Base-by-base conservation (phyloP, 2,113 vertebrate species). In the Speoplatyrhinus poulsoni region DNA sequence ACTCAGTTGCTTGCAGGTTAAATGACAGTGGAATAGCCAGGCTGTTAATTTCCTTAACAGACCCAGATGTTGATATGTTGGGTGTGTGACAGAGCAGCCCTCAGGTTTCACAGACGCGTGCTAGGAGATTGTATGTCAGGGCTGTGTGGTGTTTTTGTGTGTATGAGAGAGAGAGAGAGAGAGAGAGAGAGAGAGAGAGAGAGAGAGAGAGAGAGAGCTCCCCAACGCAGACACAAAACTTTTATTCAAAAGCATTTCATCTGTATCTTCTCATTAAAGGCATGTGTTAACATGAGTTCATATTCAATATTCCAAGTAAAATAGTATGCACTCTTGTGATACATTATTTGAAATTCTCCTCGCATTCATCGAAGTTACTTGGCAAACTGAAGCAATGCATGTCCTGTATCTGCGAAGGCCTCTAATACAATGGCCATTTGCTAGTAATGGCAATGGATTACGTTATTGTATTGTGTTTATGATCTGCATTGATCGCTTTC, bases 31-130 rank as follows among this genome's bases (percentile, higher is more conserved):
- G 79, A 82, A 80, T 71, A 75, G 73, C 58, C 65, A 77, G 75
- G 76, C 74, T 70, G 77, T 83, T 84, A 72, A 88, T 84, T 85
- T 88, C 63, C 81, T 88, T 81, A 81, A 76, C 80, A 79, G 73
- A 90, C 85, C 87, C 90, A 93, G 90, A 92, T 92, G 89, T 87
- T 80, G 72, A 93, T 89, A 92, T 92, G 89, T 87, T 80, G 72
- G 68, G 66, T 78, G 58, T 77, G 72, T 83, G 85, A 85, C 75
- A 76, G 71, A 80, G 69, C 48, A 68, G 62, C 55, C 48, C 70
- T 89, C 63, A 0, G 58, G 73, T 87, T 85, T 86, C 81, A 76
- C 67, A 73, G 65, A 77, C 57, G 36, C 75, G 70, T 83, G 69
- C 50, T 13, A 19, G 61, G 33, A 74, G 69, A 75, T 70, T 78